A percentile compares a stretch with the other conserved stretches of the same genome.
phyloP scores from a whole-genome alignment of 2,113 vertebrate genomes.

The Podocnemis expansa region DNA sequence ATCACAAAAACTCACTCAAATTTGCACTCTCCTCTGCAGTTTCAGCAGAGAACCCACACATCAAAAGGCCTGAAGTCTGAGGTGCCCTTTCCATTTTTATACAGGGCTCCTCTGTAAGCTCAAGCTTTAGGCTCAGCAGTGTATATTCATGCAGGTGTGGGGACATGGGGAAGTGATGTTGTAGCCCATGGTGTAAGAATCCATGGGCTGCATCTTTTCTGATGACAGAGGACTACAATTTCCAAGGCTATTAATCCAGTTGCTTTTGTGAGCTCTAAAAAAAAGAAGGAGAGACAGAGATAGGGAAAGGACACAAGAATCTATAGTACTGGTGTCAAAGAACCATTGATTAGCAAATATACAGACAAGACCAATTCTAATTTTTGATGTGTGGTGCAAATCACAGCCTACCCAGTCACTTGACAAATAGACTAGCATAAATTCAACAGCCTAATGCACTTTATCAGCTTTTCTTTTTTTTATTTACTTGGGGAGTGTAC shows the following conservation, averaged over 20 bases:
- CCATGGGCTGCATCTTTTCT: not conserved
- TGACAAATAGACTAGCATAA: not conserved
- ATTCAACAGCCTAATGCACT: not conserved
- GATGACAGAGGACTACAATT: rapidly evolving
- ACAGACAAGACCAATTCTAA: not conserved
- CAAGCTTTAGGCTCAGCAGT: not conserved
- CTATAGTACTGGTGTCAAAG: not conserved
- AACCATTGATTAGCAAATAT: not conserved
- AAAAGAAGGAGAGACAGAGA: not conserved
- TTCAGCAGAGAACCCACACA: rapidly evolving
- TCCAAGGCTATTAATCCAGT: not conserved
- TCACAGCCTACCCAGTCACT: not conserved
- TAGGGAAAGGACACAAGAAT: not conserved
- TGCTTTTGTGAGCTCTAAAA: not conserved
- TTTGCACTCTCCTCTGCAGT: not conserved
- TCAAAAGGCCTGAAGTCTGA: not conserved
- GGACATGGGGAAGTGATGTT: not conserved
- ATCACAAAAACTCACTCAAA: not conserved
- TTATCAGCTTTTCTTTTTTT: not conserved
- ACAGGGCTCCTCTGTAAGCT: rapidly evolving
- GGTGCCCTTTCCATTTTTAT: rapidly evolving
- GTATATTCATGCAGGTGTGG: not conserved
- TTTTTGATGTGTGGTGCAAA: not conserved
- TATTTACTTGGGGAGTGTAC: not conserved
- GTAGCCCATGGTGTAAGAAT: rapidly evolving